These are phyloP conservation scores for Odobenus rosmarus DNA, from an alignment of 2,113 vertebrate genomes.

Conservation along the genomic window DNA sequence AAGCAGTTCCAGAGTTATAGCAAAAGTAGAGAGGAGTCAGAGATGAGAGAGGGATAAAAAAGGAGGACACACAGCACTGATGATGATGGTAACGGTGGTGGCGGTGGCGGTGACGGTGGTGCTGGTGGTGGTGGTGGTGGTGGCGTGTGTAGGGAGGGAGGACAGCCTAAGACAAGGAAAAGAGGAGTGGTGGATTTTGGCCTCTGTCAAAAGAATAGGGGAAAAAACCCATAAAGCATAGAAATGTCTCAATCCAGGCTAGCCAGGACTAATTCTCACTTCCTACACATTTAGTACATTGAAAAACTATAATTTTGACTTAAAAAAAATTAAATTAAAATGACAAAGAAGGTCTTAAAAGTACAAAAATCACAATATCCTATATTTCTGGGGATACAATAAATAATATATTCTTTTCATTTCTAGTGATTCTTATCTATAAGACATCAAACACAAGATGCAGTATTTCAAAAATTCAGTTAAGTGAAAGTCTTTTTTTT, in stretches of 20 bases:
- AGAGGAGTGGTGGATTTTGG: not conserved
- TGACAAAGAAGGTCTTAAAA: conserved; percentile 27
- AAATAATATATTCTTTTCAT: not conserved
- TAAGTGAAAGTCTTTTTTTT: conserved; percentile 1
- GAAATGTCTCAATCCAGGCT: not conserved
- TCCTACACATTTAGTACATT: not conserved
- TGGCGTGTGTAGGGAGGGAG: not conserved
- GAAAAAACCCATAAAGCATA: not conserved
- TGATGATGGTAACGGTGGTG: too few relatives aligned
- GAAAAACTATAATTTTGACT: conserved; percentile 22
- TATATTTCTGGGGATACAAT: not conserved
- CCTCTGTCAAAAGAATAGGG: not conserved
- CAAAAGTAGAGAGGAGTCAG: not conserved
- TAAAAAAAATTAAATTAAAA: not conserved
- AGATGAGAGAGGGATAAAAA: not conserved
- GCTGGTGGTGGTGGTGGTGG: too few relatives aligned
- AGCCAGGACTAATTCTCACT: not conserved
- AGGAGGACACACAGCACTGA: not conserved
- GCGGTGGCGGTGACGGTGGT: too few relatives aligned
- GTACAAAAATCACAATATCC: conserved; percentile 18
- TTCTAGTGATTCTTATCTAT: not conserved
- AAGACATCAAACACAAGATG: conserved; percentile 1
- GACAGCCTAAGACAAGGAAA: not conserved
- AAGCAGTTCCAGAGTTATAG: not conserved
- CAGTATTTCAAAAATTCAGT: not conserved